These are phyloP conservation scores for Parnassius orleans DNA, from an alignment of 2,888 invertebrate genomes.

Conservation along the genomic window DNA sequence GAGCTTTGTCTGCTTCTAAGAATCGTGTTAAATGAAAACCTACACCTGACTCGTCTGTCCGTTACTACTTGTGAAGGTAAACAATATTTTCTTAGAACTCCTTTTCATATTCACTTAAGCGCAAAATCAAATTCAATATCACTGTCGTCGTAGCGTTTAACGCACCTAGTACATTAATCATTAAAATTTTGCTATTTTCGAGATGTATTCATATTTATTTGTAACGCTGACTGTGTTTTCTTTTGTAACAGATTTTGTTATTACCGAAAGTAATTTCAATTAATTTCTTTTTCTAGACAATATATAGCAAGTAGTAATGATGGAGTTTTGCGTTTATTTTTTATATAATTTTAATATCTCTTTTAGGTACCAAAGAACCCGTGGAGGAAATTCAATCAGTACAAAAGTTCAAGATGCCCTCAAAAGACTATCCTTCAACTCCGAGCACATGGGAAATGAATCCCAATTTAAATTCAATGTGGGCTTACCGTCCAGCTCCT, in stretches of 20 bases:
- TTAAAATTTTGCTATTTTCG: not conserved
- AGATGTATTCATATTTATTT: constrained; percentile 29
- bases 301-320: too few relatives aligned
- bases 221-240: constrained; percentile 32
- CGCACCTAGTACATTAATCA: not conserved
- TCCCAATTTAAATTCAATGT: constrained; percentile 38
- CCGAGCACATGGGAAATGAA: constrained; percentile 33
- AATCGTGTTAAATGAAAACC: constrained; percentile 41
- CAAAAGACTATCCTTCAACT: constrained; percentile 29
- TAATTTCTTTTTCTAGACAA: too few relatives aligned
- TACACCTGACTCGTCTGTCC: constrained; percentile 34
- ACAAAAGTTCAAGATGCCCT: constrained; percentile 32
- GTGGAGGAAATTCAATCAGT: constrained; percentile 30
- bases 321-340: not conserved
- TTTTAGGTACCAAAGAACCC: constrained; percentile 41
- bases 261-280: constrained; percentile 22
- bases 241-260: constrained; percentile 29
- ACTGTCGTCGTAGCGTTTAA: constrained; percentile 1
- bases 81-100: constrained; percentile 28
- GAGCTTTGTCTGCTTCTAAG: constrained; percentile 44
- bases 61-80: constrained; percentile 42
- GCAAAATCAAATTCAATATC: constrained; percentile 4
- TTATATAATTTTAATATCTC: constrained; percentile 5
- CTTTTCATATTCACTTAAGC: constrained; percentile 6
- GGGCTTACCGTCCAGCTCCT: constrained; percentile 39